phyloP scores from a whole-genome alignment of 1,140 invertebrate species.

The Caenorhabditis brenneri region DNA sequence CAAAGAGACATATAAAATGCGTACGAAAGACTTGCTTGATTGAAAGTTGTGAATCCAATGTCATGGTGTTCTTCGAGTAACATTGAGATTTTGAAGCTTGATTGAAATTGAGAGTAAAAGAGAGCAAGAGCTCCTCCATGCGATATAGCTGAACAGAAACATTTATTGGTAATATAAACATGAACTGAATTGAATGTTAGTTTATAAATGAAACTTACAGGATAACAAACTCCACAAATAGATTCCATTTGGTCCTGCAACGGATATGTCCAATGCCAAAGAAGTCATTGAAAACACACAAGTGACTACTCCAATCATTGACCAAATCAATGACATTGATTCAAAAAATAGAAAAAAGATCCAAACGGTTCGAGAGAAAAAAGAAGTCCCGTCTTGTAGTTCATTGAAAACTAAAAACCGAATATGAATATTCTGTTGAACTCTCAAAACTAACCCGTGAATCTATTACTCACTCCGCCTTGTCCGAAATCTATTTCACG shows the following conservation, averaged over 20 bases:
- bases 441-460: neutral
- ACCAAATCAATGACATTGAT: slow-evolving; percentile 25
- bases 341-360: slow-evolving; percentile 31
- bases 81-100: slow-evolving; percentile 14
- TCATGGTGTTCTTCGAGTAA: slow-evolving; percentile 15
- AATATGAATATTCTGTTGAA: no score
- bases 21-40: slow-evolving; percentile 23
- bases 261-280: neutral
- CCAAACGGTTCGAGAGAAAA: slow-evolving; percentile 30
- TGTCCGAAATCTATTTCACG: slow-evolving; percentile 23
- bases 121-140: slow-evolving; percentile 19
- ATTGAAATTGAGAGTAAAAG: slow-evolving; percentile 25
- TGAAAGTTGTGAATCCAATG: slow-evolving; percentile 32
- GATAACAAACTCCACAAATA: slow-evolving; percentile 29
- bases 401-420: slow-evolving; percentile 9
- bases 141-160: neutral
- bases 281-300: slow-evolving; percentile 27
- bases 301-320: slow-evolving; percentile 29
- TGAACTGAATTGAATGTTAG: no score
- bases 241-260: slow-evolving; percentile 24
- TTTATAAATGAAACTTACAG: neutral
- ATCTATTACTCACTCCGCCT: neutral
- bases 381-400: slow-evolving; percentile 5
- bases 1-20: slow-evolving; percentile 28
- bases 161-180: no score